Conservation (phyloP, 2,888 invertebrate genomes). For the Luperina nickerlii region DNA sequence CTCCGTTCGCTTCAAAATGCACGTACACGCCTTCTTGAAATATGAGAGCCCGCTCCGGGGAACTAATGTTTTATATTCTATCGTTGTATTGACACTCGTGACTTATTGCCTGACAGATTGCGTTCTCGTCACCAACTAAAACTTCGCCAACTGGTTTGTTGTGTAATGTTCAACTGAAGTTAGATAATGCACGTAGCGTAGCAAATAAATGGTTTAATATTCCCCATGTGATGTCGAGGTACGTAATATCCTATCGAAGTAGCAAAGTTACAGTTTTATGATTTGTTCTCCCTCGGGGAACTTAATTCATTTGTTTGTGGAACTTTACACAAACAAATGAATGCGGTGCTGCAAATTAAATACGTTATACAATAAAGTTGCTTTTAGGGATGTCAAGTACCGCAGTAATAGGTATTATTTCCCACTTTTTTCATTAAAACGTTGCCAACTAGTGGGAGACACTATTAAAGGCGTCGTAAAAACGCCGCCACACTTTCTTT, state of each 20-base stretch:
- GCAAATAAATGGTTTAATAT: constrained; percentile 56
- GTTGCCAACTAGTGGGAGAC: constrained; percentile 74
- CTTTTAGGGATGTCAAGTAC: constrained; percentile 7
- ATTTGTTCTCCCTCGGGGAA: constrained; percentile 53
- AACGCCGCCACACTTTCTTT: constrained; percentile 81
- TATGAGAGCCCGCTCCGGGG: constrained; percentile 79
- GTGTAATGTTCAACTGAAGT: constrained; percentile 42
- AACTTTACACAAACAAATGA: constrained; percentile 52
- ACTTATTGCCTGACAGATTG: constrained; percentile 84
- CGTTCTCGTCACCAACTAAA: constrained; percentile 59
- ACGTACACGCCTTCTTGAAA: constrained; percentile 81
- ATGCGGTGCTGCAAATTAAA: constrained; percentile 58
- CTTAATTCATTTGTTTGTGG: constrained; percentile 53
- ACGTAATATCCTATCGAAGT: constrained; percentile 48
- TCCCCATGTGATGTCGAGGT: constrained; percentile 49
- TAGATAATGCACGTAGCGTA: constrained; percentile 45
- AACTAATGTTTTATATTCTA: constrained; percentile 86
- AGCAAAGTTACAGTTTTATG: constrained; percentile 54
- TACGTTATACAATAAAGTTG: constrained; percentile 35
- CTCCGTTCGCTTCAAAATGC: constrained; percentile 76
- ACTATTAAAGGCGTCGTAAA: constrained; percentile 84
- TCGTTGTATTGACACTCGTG: constrained; percentile 85
- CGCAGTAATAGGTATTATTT: constrained; percentile 15
- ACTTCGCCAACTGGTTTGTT: constrained; percentile 35
- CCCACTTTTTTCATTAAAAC: constrained; percentile 61